Evolutionary conservation across 2,888 invertebrate species (phyloP).

Genomic region (Baccha elongata): DNA sequence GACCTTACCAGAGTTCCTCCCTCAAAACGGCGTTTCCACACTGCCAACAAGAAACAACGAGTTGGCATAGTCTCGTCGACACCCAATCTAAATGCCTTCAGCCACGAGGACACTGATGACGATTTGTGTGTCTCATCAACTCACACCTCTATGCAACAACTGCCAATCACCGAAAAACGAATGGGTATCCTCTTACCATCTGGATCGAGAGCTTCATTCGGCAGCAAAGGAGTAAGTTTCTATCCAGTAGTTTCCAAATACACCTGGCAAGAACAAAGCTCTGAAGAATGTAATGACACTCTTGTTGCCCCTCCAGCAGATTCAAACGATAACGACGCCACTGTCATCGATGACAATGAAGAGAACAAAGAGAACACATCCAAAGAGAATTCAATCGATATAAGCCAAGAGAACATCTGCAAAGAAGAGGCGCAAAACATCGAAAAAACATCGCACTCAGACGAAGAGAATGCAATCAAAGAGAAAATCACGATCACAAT

Average conservation of each 20-base stretch:
- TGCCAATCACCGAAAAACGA: constrained; percentile 82
- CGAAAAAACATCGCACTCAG: constrained; percentile 15
- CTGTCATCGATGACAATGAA: constrained; percentile 75
- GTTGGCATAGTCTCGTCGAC: constrained; percentile 83
- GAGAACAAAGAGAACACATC: constrained; percentile 46
- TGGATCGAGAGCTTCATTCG: constrained; percentile 80
- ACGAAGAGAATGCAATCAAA: constrained; percentile 30
- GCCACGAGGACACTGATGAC: constrained; percentile 81
- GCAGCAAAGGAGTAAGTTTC: constrained; percentile 88
- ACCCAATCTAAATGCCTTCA: constrained; percentile 85
- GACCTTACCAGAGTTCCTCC: constrained; percentile 73
- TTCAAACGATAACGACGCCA: constrained; percentile 76
- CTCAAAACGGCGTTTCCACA: constrained; percentile 79
- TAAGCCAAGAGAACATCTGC: constrained; percentile 1
- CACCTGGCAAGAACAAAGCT: constrained; percentile 88
- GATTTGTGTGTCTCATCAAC: constrained; percentile 85
- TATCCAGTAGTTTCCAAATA: constrained; percentile 91
- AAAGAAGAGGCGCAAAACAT: constrained; percentile 67
- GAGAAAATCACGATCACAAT: constrained; percentile 66
- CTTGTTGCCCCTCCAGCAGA: constrained; percentile 35
- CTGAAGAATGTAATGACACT: constrained; percentile 79
- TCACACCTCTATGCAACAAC: constrained; percentile 84
- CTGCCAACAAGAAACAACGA: constrained; percentile 76
- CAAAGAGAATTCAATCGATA: too few species aligned
- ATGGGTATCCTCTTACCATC: constrained; percentile 80